These are phyloP conservation scores for Salminus brasiliensis DNA, from an alignment of 2,113 vertebrate species.

Conservation along the genomic window DNA sequence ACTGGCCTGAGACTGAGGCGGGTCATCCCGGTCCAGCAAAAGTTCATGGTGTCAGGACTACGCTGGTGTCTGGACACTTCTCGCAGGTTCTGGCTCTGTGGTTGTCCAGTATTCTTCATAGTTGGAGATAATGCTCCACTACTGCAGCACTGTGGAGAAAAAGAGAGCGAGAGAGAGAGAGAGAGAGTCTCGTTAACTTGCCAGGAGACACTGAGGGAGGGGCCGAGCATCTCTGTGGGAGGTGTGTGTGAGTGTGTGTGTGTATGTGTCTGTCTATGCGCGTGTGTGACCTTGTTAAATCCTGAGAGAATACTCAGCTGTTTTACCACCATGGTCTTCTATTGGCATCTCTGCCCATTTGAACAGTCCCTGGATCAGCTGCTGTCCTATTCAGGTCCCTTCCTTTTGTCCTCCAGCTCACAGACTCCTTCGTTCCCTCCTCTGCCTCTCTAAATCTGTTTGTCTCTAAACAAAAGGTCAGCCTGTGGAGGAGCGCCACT, in stretches of 20 bases:
- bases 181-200: conserved; percentile 33
- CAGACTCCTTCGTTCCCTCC: conserved; percentile 32
- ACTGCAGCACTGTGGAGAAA: conserved; percentile 60
- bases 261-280: conserved; percentile 39
- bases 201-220: conserved; percentile 40
- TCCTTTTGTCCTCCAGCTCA: conserved; percentile 49
- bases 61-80: conserved; percentile 29
- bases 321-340: conserved; percentile 44
- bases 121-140: conserved; percentile 49
- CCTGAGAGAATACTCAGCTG: conserved; percentile 46
- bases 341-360: conserved; percentile 46
- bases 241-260: conserved; percentile 42
- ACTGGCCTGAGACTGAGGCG: conserved; percentile 60
- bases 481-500: conserved; percentile 48
- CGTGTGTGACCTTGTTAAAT: conserved; percentile 39
- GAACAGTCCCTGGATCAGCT: conserved; percentile 47
- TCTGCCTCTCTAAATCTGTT: conserved; percentile 52
- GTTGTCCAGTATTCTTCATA: conserved; percentile 60
- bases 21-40: conserved; percentile 55
- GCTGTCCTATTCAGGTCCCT: conserved; percentile 47
- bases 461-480: conserved; percentile 58
- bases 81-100: conserved; percentile 34
- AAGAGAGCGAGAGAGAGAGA: too few species aligned
- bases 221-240: conserved; percentile 48
- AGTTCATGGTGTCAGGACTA: conserved; percentile 14